phyloP scores from a whole-genome alignment of 1,140 invertebrate genomes.

The Drosophila prosaltans region DNA sequence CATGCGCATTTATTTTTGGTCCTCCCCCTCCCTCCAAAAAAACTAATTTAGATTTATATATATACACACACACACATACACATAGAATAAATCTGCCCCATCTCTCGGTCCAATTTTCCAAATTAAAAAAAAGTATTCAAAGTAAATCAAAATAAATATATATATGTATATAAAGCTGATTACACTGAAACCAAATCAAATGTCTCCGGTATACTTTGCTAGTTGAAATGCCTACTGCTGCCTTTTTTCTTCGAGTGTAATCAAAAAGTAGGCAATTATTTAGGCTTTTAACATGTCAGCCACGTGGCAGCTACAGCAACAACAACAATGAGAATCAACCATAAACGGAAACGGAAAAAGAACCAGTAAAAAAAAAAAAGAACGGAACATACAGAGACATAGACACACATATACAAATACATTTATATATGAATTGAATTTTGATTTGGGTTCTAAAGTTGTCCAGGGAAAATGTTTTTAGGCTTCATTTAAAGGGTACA shows the following conservation, averaged over 20 bases:
- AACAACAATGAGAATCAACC: constrained; percentile 5
- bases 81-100: not conserved
- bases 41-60: constrained; percentile 33
- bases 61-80: constrained; percentile 9
- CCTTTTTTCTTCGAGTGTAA: constrained; percentile 26
- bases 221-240: not conserved
- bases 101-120: too few species aligned
- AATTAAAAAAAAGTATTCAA: not conserved
- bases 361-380: not conserved
- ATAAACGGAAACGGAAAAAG: constrained; percentile 67
- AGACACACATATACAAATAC: constrained; percentile 12
- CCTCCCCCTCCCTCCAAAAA: not conserved
- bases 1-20: constrained; percentile 17
- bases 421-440: constrained; percentile 53
- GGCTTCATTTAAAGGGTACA: constrained; percentile 45
- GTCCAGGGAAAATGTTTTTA: constrained; percentile 12
- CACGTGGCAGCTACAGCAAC: constrained; percentile 54
- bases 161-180: not conserved
- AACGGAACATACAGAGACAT: constrained; percentile 8
- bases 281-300: constrained; percentile 73
- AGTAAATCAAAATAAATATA: constrained; percentile 32
- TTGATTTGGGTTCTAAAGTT: constrained; percentile 58
- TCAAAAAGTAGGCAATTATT: constrained; percentile 69
- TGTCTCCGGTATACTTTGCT: not conserved
- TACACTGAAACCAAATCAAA: not conserved